A percentile compares a stretch with the other conserved stretches of the same genome.
phyloP scores from a whole-genome alignment of 2,888 invertebrate genomes.

The Tenodera sinensis region DNA sequence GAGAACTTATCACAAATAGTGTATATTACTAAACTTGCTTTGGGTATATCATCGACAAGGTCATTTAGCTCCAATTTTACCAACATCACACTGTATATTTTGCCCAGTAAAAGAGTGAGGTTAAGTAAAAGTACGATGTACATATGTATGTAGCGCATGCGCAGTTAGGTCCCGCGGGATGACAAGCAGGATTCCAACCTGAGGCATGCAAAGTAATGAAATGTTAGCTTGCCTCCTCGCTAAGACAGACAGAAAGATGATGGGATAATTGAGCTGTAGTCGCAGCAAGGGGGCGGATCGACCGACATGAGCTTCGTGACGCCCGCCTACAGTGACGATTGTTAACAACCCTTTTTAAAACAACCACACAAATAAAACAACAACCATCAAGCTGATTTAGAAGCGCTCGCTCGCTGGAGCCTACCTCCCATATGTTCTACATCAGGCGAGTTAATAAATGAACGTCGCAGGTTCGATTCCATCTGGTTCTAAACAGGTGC shows the following conservation, averaged over 20 bases:
- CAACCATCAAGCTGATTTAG: not conserved
- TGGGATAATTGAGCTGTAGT: slow-evolving; percentile 1
- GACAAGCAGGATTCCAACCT: not conserved
- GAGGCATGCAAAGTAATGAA: slow-evolving; percentile 1
- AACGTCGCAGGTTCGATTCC: no score
- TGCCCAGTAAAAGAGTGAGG: no score
- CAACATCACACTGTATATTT: no score
- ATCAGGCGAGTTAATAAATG: not conserved
- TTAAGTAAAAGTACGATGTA: no score
- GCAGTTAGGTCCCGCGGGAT: no score
- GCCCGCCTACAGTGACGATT: slow-evolving; percentile 1
- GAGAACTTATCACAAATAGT: no score
- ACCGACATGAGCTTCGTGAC: slow-evolving; percentile 2
- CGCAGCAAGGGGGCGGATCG: not conserved
- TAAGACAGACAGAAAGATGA: not conserved
- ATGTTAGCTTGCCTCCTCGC: not conserved
- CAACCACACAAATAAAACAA: not conserved
- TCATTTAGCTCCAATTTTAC: no score
- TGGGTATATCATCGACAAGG: no score
- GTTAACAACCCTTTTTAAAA: not conserved
- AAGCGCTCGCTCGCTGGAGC: not conserved
- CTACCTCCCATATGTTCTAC: not conserved
- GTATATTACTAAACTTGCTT: no score
- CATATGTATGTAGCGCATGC: no score
- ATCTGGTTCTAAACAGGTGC: no score